Percentiles rank a stretch among this genome's conserved stretches.
Conservation (phyloP, 1,140 invertebrate genomes). For the Contarinia nasturtii region DNA sequence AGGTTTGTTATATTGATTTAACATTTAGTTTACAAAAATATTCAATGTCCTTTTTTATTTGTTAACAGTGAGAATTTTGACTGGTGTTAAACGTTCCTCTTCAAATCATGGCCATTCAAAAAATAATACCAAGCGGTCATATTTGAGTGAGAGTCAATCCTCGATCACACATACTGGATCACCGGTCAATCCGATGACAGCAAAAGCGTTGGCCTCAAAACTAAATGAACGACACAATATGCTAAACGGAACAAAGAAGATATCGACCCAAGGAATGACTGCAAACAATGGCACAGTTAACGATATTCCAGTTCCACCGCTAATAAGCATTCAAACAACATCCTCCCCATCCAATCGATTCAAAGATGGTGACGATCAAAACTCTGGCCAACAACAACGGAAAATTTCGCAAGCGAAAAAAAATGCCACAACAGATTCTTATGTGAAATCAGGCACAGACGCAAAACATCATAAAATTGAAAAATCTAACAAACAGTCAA, state of each 20-base stretch:
- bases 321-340: not conserved
- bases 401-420: too few relatives aligned
- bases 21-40: not conserved
- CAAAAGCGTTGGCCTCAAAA: constrained; percentile 1
- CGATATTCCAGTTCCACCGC: not conserved
- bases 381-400: not conserved
- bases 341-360: not conserved
- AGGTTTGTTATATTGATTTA: not conserved
- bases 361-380: not conserved
- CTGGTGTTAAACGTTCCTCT: not conserved
- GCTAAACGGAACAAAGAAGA: not conserved
- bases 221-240: constrained; percentile 1
- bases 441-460: too few relatives aligned
- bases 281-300: not conserved
- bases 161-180: not conserved
- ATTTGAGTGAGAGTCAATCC: not conserved
- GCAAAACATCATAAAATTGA: too few relatives aligned
- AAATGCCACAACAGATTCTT: too few relatives aligned
- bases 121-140: not conserved
- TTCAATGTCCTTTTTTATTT: not conserved
- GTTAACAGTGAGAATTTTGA: not conserved
- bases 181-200: constrained; percentile 1
- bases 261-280: not conserved
- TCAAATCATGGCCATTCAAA: not conserved
- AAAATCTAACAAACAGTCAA: not conserved